A percentile compares a stretch with the other conserved stretches of the same genome.
Conservation (phyloP, 1,140 invertebrate genomes). For the Drosophila nigrodunni region DNA sequence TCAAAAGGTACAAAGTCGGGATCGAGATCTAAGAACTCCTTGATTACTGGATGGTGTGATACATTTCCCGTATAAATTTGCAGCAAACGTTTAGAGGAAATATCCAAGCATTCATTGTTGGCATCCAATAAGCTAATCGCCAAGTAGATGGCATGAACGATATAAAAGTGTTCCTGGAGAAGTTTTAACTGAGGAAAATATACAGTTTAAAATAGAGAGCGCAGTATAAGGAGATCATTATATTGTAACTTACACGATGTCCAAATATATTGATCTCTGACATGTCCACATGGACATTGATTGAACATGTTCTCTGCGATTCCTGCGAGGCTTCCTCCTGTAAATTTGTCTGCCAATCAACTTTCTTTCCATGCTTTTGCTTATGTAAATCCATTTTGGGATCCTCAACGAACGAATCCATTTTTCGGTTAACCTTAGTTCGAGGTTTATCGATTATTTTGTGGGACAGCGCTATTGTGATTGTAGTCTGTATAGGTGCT, state of each 20-base stretch:
- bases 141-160: conserved; percentile 40
- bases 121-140: conserved; percentile 23
- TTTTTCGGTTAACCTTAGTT: neutral
- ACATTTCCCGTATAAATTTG: conserved; percentile 64
- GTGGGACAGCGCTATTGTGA: conserved; percentile 84
- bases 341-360: conserved; percentile 11
- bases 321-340: conserved; percentile 1
- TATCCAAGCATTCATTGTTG: neutral
- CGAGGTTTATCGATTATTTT: conserved; percentile 22
- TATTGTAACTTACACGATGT: conserved; percentile 31
- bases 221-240: neutral
- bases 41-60: conserved; percentile 45
- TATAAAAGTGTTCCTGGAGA: conserved; percentile 57
- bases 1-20: conserved; percentile 46
- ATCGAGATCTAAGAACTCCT: conserved; percentile 65
- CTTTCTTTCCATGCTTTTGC: conserved; percentile 19
- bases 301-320: conserved; percentile 37
- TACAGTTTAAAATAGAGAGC: neutral
- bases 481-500: conserved; percentile 86
- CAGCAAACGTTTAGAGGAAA: conserved; percentile 6
- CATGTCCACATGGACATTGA: conserved; percentile 72
- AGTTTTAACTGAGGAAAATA: conserved; percentile 54
- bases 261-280: conserved; percentile 51
- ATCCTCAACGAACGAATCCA: neutral
- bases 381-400: neutral